Percentiles rank a stretch among this genome's conserved stretches.
Conservation (phyloP, 2,888 invertebrate genomes). For the Dryocosmus kuriphilus region DNA sequence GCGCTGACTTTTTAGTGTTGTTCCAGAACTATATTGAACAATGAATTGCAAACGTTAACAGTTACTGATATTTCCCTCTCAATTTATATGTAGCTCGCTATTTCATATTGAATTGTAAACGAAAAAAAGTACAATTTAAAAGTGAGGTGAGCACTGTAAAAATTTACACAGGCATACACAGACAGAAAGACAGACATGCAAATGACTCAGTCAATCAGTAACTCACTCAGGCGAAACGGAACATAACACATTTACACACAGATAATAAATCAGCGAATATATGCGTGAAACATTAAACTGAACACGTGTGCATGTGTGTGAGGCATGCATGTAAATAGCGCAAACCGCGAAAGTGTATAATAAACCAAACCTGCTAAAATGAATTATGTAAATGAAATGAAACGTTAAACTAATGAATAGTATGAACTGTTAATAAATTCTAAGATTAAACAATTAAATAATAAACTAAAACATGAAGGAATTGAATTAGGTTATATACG, state of each 20-base stretch:
- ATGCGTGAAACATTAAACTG: conserved; percentile 21
- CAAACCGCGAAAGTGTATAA: conserved; percentile 61
- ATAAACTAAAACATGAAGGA: conserved; percentile 75
- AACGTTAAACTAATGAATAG: conserved; percentile 68
- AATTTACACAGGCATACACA: neutral
- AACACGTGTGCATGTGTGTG: conserved; percentile 4
- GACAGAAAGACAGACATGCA: conserved; percentile 10
- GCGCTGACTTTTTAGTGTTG: neutral
- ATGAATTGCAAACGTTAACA: conserved; percentile 1
- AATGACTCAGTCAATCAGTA: conserved; percentile 34
- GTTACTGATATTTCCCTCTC: neutral
- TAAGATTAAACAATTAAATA: conserved; percentile 73
- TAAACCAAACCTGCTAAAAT: conserved; percentile 62
- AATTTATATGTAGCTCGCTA: neutral
- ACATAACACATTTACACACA: conserved; percentile 25
- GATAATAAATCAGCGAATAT: conserved; percentile 26
- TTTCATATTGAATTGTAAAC: neutral
- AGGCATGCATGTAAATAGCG: conserved; percentile 54
- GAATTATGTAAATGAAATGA: conserved; percentile 60
- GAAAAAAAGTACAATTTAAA: conserved; percentile 13
- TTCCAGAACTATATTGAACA: neutral
- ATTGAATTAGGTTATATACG: conserved; percentile 75
- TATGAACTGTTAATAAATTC: conserved; percentile 73
- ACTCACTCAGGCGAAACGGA: conserved; percentile 36
- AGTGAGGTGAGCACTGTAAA: conserved; percentile 28